A percentile compares a stretch with the other conserved stretches of the same genome.
Conservation (phyloP, 2,888 invertebrate species). For the Lucinisca nassula region DNA sequence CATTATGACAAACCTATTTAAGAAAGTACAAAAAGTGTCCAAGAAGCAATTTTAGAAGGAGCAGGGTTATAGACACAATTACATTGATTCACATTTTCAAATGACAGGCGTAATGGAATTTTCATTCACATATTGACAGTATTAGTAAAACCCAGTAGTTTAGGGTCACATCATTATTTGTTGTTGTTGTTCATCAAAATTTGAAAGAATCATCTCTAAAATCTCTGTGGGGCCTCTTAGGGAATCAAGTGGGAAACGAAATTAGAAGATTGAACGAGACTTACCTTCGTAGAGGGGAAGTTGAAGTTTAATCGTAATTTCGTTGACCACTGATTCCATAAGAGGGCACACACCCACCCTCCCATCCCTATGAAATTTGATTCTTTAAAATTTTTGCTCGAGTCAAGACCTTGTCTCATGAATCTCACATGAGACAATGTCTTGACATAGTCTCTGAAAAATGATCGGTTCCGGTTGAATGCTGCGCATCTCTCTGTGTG, state of each 20-base stretch:
- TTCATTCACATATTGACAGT: not conserved
- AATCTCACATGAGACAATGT: not conserved
- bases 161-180: not conserved
- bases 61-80: not conserved
- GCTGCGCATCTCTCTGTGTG: slow-evolving; percentile 6
- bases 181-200: not conserved
- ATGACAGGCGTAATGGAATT: too few relatives aligned
- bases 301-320: slow-evolving; percentile 10
- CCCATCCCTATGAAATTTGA: not conserved
- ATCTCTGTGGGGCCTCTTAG: slow-evolving; percentile 8
- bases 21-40: not conserved
- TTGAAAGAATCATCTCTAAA: not conserved
- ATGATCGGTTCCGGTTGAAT: not conserved
- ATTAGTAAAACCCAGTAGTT: not conserved
- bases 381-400: not conserved
- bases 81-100: too few relatives aligned
- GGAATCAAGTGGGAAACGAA: slow-evolving; percentile 13
- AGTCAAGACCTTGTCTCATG: slow-evolving; percentile 1
- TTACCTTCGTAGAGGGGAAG: slow-evolving; percentile 15
- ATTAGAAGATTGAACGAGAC: slow-evolving; percentile 3
- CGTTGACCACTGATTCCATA: slow-evolving; percentile 10
- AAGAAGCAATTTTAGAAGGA: not conserved
- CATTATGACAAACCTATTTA: not conserved
- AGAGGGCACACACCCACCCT: slow-evolving; percentile 13
- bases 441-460: slow-evolving; percentile 5